Base-by-base conservation (phyloP, 1,140 invertebrate species). In the Zaprionus ornatus region DNA sequence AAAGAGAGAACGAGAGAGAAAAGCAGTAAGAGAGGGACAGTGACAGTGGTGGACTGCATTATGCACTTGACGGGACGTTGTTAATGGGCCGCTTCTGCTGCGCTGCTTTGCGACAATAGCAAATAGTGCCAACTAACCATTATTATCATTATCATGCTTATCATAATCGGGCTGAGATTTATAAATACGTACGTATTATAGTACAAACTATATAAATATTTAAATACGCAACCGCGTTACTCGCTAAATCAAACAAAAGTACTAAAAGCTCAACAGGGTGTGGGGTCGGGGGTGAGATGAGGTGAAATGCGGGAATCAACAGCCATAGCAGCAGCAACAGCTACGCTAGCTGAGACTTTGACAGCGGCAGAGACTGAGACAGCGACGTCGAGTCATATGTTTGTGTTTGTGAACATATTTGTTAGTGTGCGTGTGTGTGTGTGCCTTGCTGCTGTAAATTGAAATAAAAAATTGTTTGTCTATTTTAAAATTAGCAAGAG, bases 401-500 rank as follows among this genome's bases (percentile, higher is more conserved):
- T 45, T 54, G 52, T 59, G 29, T 54, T 32, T 57, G 40, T 62
- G 27, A 70, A 64, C 12, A 40, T 35, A 56, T 40, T 29, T 60
- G 66, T 59, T 6, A 63, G 7, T 19, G 37, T 27, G 15, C 50
- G 40, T 60, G 42, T 37, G 48, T 68, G 66, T 76, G 64, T 76
- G 60, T 63, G 79, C 59, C 40, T 73, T 52, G 50, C 75, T 79
- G 65, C 80, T 87, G 83, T 87, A 87, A 87, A 88, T 88, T 87
- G 54, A 87, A 87, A 87, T 88, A 90, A 88, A 87, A 87, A 87
- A 78, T 78, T 88, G 74, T 85, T 87, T 78, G 84, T 87, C 83
- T 87, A 87, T 87, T 87, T 87, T 87, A 87, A 87, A 87, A 87
- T 87, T 87, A 87, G 83, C 83, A 64, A 88, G 80, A 80, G 77